Evolutionary conservation across 1,140 invertebrate genomes (phyloP).

Genomic region (Bombus ignitus): DNA sequence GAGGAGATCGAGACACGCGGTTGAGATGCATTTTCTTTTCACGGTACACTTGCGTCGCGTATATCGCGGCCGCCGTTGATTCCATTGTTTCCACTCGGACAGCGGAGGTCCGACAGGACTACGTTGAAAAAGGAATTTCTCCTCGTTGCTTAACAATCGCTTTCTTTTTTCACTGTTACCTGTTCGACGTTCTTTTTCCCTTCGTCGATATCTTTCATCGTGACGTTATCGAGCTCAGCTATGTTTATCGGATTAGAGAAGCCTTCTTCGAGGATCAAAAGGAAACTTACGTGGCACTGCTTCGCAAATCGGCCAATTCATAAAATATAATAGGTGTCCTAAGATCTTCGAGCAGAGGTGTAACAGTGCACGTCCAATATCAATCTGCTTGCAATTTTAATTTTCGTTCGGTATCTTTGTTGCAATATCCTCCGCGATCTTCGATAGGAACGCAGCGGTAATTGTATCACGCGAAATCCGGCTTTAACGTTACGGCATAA

Average conservation of each 20-base stretch:
- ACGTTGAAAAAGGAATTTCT: constrained; percentile 47
- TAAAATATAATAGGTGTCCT: not conserved
- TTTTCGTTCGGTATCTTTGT: not conserved
- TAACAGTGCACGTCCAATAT: not conserved
- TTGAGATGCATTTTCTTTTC: constrained; percentile 46
- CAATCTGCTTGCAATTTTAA: not conserved
- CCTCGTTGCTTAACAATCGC: constrained; percentile 33
- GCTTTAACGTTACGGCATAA: constrained; percentile 50
- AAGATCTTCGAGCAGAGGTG: not conserved
- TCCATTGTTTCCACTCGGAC: constrained; percentile 44
- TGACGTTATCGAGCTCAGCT: not conserved
- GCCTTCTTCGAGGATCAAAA: not conserved
- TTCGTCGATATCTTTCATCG: constrained; percentile 13
- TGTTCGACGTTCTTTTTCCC: not conserved
- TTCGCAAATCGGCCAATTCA: not conserved
- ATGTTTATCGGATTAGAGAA: constrained; percentile 16
- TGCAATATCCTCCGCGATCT: not conserved
- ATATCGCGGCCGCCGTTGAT: constrained; percentile 28
- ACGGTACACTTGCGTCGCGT: constrained; percentile 46
- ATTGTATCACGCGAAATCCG: constrained; percentile 45
- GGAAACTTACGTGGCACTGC: not conserved
- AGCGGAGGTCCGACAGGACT: constrained; percentile 9
- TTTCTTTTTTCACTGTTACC: constrained; percentile 27
- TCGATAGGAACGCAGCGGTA: not conserved
- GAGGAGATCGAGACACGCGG: not conserved